A percentile compares a stretch with the other conserved stretches of the same genome.
phyloP scores from a whole-genome alignment of 2,888 invertebrate genomes.

The Zhuqinia jingwanae region DNA sequence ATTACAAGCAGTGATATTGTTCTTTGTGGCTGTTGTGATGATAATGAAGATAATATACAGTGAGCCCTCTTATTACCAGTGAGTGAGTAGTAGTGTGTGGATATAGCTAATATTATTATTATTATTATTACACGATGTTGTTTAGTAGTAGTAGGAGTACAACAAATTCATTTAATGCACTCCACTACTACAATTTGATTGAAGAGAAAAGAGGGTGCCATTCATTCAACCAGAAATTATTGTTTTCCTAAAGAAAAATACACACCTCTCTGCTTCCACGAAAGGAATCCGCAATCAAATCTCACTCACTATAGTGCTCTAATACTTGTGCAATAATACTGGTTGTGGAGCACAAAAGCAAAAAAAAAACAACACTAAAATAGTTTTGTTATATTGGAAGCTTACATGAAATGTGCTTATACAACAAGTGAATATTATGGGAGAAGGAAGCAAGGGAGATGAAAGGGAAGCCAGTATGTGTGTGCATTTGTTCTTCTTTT shows the following conservation, averaged over 20 bases:
- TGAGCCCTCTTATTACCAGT: too few relatives aligned
- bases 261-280: constrained; percentile 23
- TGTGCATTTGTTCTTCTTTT: not conserved
- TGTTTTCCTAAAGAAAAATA: constrained; percentile 21
- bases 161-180: not conserved
- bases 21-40: too few relatives aligned
- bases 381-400: too few relatives aligned
- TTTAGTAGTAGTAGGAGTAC: not conserved
- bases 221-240: constrained; percentile 61
- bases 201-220: constrained; percentile 36
- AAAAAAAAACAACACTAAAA: too few relatives aligned
- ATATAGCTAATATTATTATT: not conserved
- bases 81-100: not conserved
- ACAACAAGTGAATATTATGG: constrained; percentile 49
- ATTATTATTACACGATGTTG: not conserved
- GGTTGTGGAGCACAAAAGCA: too few relatives aligned
- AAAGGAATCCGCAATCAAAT: too few relatives aligned
- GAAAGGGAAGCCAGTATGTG: not conserved
- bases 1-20: constrained; percentile 11
- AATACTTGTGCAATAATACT: too few relatives aligned
- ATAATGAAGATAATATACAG: not conserved
- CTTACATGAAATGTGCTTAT: too few relatives aligned
- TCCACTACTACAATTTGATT: constrained; percentile 48
- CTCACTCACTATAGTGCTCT: too few relatives aligned
- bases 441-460: constrained; percentile 12